Evolutionary conservation across 2,113 vertebrate genomes (phyloP).

Genomic region (Microtus montanus): DNA sequence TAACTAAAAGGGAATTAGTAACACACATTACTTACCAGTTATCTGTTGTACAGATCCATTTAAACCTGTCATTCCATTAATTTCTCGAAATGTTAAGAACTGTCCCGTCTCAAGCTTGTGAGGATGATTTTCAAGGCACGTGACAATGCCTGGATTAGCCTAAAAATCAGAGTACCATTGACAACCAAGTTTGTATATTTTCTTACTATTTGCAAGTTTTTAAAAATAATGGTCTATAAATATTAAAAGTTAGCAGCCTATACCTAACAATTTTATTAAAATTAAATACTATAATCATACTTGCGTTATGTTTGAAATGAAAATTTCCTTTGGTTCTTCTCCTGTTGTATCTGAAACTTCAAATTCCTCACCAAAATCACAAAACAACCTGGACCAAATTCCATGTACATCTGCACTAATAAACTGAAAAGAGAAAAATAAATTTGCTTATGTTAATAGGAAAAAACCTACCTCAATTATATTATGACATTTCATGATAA

Average conservation of each 20-base stretch:
- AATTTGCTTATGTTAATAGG: slow-evolving; percentile 14
- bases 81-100: slow-evolving; percentile 93
- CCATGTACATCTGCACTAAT: slow-evolving; percentile 94
- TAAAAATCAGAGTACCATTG: slow-evolving; percentile 73
- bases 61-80: slow-evolving; percentile 94
- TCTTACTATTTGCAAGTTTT: not conserved
- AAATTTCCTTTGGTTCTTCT: slow-evolving; percentile 97
- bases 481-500: not conserved
- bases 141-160: slow-evolving; percentile 93
- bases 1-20: slow-evolving; percentile 39
- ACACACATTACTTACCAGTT: slow-evolving; percentile 88
- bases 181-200: slow-evolving; percentile 1
- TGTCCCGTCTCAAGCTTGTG: slow-evolving; percentile 97
- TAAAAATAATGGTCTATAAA: not conserved
- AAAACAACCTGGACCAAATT: slow-evolving; percentile 95
- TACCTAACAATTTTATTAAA: slow-evolving; percentile 1
- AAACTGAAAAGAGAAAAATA: slow-evolving; percentile 87
- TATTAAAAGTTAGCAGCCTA: not conserved
- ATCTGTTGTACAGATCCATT: slow-evolving; percentile 91
- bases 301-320: slow-evolving; percentile 96
- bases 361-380: slow-evolving; percentile 97
- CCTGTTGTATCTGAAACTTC: slow-evolving; percentile 96
- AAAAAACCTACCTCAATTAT: not conserved
- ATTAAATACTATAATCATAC: slow-evolving; percentile 82
- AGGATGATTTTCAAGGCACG: slow-evolving; percentile 95